phyloP scores from a whole-genome alignment of 2,888 invertebrate genomes.

The Bhutanitis thaidina region DNA sequence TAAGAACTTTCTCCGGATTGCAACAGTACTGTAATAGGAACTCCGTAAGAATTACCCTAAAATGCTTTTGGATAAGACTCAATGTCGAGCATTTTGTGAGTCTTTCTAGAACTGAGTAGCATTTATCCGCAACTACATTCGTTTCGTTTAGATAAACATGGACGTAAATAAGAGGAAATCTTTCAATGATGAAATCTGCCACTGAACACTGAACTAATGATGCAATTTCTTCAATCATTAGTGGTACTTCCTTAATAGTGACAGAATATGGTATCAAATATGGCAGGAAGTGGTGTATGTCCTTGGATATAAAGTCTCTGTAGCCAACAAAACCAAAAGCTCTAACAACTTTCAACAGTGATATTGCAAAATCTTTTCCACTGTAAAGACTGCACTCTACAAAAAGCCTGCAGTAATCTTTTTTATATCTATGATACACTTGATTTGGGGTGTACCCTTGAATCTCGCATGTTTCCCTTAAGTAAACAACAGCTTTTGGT shows the following conservation, averaged over 20 bases:
- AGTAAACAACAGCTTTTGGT: slow-evolving; percentile 77
- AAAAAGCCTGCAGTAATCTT: slow-evolving; percentile 80
- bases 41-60: slow-evolving; percentile 82
- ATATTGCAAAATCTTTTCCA: slow-evolving; percentile 78
- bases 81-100: slow-evolving; percentile 79
- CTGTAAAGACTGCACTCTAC: slow-evolving; percentile 80
- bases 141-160: slow-evolving; percentile 83
- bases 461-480: slow-evolving; percentile 78
- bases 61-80: slow-evolving; percentile 82
- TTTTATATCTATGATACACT: slow-evolving; percentile 82
- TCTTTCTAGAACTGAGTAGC: slow-evolving; percentile 81
- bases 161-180: slow-evolving; percentile 86
- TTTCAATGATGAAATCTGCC: slow-evolving; percentile 81
- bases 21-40: slow-evolving; percentile 82
- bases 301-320: slow-evolving; percentile 84
- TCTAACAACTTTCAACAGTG: slow-evolving; percentile 81
- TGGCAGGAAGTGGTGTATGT: slow-evolving; percentile 84
- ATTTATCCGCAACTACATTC: slow-evolving; percentile 78
- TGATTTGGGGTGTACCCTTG: slow-evolving; percentile 76
- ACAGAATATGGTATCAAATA: slow-evolving; percentile 81
- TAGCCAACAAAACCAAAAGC: slow-evolving; percentile 85
- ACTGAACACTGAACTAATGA: slow-evolving; percentile 78
- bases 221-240: slow-evolving; percentile 83
- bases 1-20: slow-evolving; percentile 80
- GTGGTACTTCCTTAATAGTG: slow-evolving; percentile 75